These are phyloP conservation scores for Lindbergichthys nudifrons DNA, from an alignment of 2,797 vertebrate species.

Conservation along the genomic window DNA sequence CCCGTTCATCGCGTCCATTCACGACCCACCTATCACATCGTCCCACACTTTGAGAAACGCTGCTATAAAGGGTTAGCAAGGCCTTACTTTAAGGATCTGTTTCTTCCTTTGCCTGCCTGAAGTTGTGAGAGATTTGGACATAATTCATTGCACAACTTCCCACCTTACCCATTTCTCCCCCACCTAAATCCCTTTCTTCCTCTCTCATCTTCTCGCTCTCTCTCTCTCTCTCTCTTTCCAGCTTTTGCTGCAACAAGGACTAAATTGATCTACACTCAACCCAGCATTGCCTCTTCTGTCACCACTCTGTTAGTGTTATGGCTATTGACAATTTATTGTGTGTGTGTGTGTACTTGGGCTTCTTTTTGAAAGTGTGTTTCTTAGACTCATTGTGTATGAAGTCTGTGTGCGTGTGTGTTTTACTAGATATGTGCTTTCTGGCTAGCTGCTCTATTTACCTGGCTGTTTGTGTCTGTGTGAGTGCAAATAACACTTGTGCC, in stretches of 20 bases:
- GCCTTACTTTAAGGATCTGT: neutral
- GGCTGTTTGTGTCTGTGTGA: constrained; percentile 23
- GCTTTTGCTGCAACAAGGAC: constrained; percentile 35
- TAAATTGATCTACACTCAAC: constrained; percentile 45
- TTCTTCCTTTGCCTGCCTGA: constrained; percentile 2
- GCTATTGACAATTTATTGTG: constrained; percentile 41
- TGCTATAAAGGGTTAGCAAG: too few relatives aligned
- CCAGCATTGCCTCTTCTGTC: constrained; percentile 29
- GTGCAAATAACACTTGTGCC: constrained; percentile 38
- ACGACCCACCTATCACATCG: too few relatives aligned
- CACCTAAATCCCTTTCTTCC: constrained; percentile 10
- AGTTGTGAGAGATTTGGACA: constrained; percentile 8
- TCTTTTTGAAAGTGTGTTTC: neutral
- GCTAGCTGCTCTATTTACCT: constrained; percentile 31
- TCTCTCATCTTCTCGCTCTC: neutral
- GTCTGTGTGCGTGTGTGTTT: neutral
- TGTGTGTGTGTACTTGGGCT: neutral
- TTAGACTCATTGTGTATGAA: neutral
- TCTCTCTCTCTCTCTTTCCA: constrained; percentile 4
- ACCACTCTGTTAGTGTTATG: constrained; percentile 27
- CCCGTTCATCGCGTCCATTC: too few relatives aligned
- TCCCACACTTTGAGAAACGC: too few relatives aligned
- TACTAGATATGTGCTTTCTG: neutral
- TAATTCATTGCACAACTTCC: constrained; percentile 15
- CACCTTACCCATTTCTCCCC: neutral